Conservation (phyloP, 2,888 invertebrate genomes). For the Linnaemya tessellans region DNA sequence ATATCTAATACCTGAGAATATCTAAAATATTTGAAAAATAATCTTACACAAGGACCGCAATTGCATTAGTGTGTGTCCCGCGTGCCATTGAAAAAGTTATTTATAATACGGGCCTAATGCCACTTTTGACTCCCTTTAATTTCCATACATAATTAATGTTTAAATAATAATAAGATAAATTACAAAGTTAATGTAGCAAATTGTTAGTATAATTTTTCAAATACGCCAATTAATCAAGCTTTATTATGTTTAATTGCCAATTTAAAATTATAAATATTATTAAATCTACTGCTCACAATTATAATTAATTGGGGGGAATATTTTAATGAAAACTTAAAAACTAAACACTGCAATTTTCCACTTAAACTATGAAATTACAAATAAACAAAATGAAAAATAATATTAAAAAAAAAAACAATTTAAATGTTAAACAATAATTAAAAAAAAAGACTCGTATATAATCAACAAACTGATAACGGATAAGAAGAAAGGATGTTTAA, state of each 20-base stretch:
- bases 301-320: background rate
- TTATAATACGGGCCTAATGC: background rate
- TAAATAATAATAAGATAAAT: conserved; percentile 11
- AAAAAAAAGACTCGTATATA: background rate
- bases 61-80: background rate
- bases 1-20: conserved; percentile 68
- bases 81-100: background rate
- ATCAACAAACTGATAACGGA: background rate
- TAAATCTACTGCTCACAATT: conserved; percentile 22
- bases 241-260: conserved; percentile 33
- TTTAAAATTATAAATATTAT: conserved; percentile 41
- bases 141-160: background rate
- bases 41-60: background rate
- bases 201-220: conserved; percentile 35
- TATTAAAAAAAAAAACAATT: conserved; percentile 9
- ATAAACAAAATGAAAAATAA: background rate
- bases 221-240: conserved; percentile 46
- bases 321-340: conserved; percentile 48
- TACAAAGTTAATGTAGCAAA: background rate
- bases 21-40: conserved; percentile 39
- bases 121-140: background rate
- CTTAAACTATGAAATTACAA: conserved; percentile 25
- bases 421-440: background rate
- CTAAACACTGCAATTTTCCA: conserved; percentile 69
- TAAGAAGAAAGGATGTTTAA: conserved; percentile 31